Conservation (phyloP, 2,113 vertebrate genomes). For the Prionailurus viverrinus region DNA sequence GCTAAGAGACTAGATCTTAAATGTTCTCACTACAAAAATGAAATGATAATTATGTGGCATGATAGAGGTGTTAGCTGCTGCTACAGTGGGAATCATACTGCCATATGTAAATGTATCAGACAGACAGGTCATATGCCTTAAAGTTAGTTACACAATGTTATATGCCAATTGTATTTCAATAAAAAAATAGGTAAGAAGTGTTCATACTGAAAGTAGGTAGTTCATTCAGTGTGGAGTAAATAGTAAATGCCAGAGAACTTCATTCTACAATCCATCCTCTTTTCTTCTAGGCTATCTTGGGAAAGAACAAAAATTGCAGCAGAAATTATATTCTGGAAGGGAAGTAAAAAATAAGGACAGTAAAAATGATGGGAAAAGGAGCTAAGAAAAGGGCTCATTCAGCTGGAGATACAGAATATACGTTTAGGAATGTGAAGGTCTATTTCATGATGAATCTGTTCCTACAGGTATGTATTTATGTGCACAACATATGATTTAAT, state of each 20-base stretch:
- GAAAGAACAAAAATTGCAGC: background rate
- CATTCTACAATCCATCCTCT: background rate
- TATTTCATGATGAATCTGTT: background rate
- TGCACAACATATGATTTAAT: background rate
- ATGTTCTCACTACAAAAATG: background rate
- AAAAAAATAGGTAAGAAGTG: background rate
- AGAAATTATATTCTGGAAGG: background rate
- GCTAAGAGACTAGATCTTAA: slow-evolving; percentile 15
- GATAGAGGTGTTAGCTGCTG: background rate
- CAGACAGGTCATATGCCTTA: background rate
- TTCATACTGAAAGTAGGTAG: background rate
- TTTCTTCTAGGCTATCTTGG: background rate
- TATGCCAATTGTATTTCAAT: background rate
- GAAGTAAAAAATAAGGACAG: background rate
- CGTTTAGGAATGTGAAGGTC: background rate
- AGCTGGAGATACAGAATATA: background rate
- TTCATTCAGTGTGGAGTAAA: background rate
- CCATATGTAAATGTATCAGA: background rate
- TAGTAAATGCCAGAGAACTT: background rate
- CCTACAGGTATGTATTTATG: background rate
- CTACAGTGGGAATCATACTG: background rate
- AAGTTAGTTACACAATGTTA: background rate
- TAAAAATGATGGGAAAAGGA: background rate
- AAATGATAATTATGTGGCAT: background rate
- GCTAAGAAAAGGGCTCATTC: background rate